Evolutionary conservation across 2,888 invertebrate genomes (phyloP), one percentile per base, ranked within the genome.

Genomic region (Coelopa pilipes): DNA sequence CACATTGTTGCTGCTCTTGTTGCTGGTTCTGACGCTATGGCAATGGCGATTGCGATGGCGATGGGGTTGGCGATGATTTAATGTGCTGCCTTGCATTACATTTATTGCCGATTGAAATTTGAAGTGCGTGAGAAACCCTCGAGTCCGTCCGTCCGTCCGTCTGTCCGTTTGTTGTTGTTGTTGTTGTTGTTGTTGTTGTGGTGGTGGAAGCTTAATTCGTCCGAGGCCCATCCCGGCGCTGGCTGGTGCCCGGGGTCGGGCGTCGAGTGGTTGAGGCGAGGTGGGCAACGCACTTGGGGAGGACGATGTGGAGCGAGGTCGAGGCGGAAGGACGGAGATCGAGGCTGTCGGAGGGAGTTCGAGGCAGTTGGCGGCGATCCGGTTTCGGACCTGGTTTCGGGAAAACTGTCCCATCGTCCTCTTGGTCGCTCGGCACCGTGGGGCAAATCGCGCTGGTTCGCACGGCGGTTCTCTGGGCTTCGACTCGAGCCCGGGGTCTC

Each of bases 21-120:
- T 55, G 24, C 34, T 46, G 62, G 53, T 45, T 49, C 11, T 50
- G 13, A 12, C 24, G 53, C n/a, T 15, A 50, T 79, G 79, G 81
- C 78, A 82, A 82, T 79, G 81, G 81, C 78, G 80, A 78, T 80
- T 78, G 77, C 79, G 80, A 77, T 59, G 60, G 65, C 63, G 47
- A 65, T 70, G 65, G 34, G 34, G 73, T 70, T 68, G 71, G 75
- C 81, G 81, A 83, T 84, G 85, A 85, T 85, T 85, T 85, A 85
- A 85, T 84, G 85, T 85, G 85, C 83, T 85, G 85, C 84, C 82
- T 85, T 85, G 84, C 84, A 85, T 85, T 85, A 85, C 84, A 85
- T 85, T 85, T 84, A 85, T 85, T 84, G 83, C 84, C 85, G 84
- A 85, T 85, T 85, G 84, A 85, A 85, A 85, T 84, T 83, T 84